Base-by-base conservation (phyloP, 2,113 vertebrate genomes). In the Nycticryphes semicollaris region DNA sequence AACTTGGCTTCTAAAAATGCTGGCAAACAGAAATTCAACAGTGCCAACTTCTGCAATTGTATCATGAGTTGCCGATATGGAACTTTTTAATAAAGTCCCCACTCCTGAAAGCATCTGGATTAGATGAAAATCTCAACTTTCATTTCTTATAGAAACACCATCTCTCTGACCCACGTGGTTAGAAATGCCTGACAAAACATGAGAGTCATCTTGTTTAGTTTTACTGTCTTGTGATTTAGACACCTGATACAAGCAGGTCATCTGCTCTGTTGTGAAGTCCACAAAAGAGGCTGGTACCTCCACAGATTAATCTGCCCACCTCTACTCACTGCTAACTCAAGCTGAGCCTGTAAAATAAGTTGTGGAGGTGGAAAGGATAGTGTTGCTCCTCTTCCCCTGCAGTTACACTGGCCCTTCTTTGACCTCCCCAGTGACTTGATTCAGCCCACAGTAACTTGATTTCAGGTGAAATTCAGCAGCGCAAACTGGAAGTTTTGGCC, bases 401-500 rank as follows among this genome's bases (percentile, higher is more conserved):
- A 1, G 30, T 30, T 9, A 6, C 28, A 14, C 0, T 1, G 0
- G 0, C 37, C 45, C 13, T 56, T 30, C 64, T 63, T 37, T 60
- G 45, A 73, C 1, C 7, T 19, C 12, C 5, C 17, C 56, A 87
- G 53, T 4, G 50, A 64, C 6, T 25, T 37, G 59, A 64, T 64
- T 84, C 35, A 73, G 59, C 17, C 19, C 37, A 50, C 12, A 28
- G 9, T 14, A 62, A 47, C 45, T 51, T 47, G 10, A 27, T 78
- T 88, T 91, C 64, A 57, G 47, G 33, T 70, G 56, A 74, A 78
- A 72, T 50, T 27, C 48, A 76, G 37, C 19, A 64, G 7, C 33
- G 24, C 23, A 41, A 80, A 66, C 17, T 64, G 43, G 31, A 57
- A 2, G 7, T 37, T 63, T 66, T 1, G 2, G 15, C 12, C 51